Conservation (phyloP, 2,888 invertebrate species). For the Synergus laeviventris region DNA sequence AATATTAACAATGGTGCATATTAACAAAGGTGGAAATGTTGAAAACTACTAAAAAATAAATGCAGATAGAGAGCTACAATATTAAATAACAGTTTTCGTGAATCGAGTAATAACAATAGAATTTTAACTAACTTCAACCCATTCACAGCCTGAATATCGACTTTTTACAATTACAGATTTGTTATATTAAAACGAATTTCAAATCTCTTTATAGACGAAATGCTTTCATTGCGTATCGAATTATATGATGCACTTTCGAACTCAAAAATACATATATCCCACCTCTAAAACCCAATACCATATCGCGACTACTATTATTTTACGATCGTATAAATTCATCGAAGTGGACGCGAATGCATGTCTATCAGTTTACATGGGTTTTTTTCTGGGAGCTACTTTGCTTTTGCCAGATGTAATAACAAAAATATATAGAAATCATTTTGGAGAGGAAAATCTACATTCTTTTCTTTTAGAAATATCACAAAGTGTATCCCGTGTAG, state of each 20-base stretch:
- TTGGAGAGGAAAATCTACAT: neutral
- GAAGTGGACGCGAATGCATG: conserved; percentile 16
- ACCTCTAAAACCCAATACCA: neutral
- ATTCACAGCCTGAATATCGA: neutral
- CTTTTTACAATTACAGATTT: neutral
- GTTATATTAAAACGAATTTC: neutral
- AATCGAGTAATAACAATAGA: neutral
- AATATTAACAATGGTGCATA: neutral
- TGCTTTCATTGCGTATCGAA: neutral
- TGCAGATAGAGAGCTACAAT: neutral
- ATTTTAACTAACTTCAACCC: neutral
- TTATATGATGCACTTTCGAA: neutral
- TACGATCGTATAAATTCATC: conserved; percentile 26
- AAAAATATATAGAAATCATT: neutral
- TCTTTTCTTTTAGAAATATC: conserved; percentile 3
- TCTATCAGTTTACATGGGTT: conserved; percentile 26
- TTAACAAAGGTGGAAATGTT: too few relatives aligned
- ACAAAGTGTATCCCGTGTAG: too few relatives aligned
- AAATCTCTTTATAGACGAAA: neutral
- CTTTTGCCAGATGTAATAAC: neutral
- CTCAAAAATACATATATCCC: neutral
- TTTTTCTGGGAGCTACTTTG: neutral
- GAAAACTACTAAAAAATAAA: neutral
- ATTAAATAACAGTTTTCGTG: neutral
- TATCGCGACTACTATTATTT: conserved; percentile 41